Base-by-base conservation (phyloP, 2,113 vertebrate species). In the Lophura nycthemera region DNA sequence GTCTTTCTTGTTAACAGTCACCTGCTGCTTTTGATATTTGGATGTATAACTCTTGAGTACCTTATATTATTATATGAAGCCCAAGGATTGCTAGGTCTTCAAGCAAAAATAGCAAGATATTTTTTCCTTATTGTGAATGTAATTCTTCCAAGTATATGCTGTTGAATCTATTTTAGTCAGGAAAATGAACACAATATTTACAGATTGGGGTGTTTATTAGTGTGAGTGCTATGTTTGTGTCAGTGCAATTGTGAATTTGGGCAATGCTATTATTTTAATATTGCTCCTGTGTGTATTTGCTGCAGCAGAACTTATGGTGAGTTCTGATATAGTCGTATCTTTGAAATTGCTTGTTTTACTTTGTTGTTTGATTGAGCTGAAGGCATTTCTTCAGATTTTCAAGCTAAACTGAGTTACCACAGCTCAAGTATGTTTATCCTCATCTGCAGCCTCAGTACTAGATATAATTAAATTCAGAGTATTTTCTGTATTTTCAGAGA, bases 41-140 rank as follows among this genome's bases (percentile, higher is more conserved):
- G 6, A 6, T 36, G 4, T 36, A 6, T 61, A 0, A 1, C 38
- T 40, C 48, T 20, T 40, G 21, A 34, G 6, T 43, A 10, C 9
- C 12, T 72, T 42, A 19, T 47, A 47, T 48, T 48, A 76, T 63
- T 25, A 36, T 36, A 59, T 8, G 32, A 8, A 72, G 21, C 32
- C 13, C n/a, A 52, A 29, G 2, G 7, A 22, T 86, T 79, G 8
- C 38, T 8, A 16, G n/a, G 22, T 45, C 29, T 63, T 27, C 25
- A 63, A 66, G 6, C 60, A 75, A 18, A 36, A 34, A 1, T 22
- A 69, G 21, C 22, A 45, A 9, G 10, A n/a, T 34, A 5, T 14
- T 65, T 36, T 47, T 17, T 42, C 76, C 25, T 4, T 40, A 13
- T 52, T 19, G 8, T 10, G 11, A 30, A 24, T 8, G 2, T 36